These are phyloP conservation scores for Temnothorax curvispinosus DNA, from an alignment of 1,140 invertebrate genomes.

Conservation along the genomic window DNA sequence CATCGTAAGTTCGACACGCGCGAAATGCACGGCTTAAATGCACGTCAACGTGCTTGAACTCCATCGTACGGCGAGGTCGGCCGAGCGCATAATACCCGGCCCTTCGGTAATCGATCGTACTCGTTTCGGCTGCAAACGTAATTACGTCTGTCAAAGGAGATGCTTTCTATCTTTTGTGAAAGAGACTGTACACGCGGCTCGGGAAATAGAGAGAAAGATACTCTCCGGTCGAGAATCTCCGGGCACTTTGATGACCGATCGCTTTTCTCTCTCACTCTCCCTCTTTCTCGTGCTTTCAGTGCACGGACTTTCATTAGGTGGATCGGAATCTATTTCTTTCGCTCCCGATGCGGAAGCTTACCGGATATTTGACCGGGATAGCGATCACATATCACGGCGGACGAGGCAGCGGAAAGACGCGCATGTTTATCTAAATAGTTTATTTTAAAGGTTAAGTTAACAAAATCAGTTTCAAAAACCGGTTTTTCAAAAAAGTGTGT, in stretches of 20 bases:
- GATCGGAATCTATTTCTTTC: constrained; percentile 55
- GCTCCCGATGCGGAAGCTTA: constrained; percentile 22
- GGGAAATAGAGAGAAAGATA: constrained; percentile 55
- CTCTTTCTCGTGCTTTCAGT: constrained; percentile 9
- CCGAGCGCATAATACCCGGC: constrained; percentile 23
- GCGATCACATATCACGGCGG: constrained; percentile 25
- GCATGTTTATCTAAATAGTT: constrained; percentile 12
- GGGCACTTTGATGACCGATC: constrained; percentile 44
- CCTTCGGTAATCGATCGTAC: constrained; percentile 55
- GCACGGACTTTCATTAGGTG: constrained; percentile 51
- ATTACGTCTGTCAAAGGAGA: constrained; percentile 49
- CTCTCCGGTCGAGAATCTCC: constrained; percentile 44
- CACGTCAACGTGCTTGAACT: constrained; percentile 21
- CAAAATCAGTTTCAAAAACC: not conserved
- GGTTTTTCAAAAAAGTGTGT: not conserved
- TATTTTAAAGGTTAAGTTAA: constrained; percentile 17
- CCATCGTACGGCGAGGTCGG: not conserved
- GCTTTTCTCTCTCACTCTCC: constrained; percentile 15
- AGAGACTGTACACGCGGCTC: constrained; percentile 28
- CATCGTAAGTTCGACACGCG: constrained; percentile 29
- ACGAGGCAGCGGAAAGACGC: not conserved
- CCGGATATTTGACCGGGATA: constrained; percentile 43
- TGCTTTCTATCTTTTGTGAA: constrained; percentile 45
- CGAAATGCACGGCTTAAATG: constrained; percentile 24
- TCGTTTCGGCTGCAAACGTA: constrained; percentile 55